Evolutionary conservation across 1,140 invertebrate species (phyloP).

Genomic region (Drosophila pallidifrons): DNA sequence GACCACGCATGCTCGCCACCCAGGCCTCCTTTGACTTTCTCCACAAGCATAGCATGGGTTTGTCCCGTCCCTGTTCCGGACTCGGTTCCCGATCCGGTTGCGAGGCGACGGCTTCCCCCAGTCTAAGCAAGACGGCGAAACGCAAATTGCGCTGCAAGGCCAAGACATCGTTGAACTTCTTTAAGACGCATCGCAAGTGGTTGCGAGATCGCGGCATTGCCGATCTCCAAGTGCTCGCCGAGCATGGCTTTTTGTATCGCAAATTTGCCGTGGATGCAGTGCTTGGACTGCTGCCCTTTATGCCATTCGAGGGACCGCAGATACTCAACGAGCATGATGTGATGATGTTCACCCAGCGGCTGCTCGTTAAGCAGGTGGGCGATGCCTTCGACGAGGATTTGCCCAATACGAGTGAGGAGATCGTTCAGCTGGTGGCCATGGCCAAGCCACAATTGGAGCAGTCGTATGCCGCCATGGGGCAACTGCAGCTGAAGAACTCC

Average conservation of each 20-base stretch:
- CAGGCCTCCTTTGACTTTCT: constrained; percentile 94
- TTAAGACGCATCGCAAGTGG: constrained; percentile 52
- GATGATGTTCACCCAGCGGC: not conserved
- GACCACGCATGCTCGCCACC: constrained; percentile 93
- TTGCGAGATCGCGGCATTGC: constrained; percentile 46
- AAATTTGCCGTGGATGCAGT: constrained; percentile 24
- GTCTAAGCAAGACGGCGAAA: constrained; percentile 44
- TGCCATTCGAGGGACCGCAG: constrained; percentile 47
- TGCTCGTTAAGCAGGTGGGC: constrained; percentile 29
- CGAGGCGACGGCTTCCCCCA: not conserved
- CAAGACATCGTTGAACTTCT: constrained; percentile 90
- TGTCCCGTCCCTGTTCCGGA: too few relatives aligned
- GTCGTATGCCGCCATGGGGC: not conserved
- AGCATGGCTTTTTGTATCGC: constrained; percentile 5
- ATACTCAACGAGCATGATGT: constrained; percentile 26
- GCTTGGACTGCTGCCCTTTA: constrained; percentile 31
- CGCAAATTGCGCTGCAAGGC: constrained; percentile 78
- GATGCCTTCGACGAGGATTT: not conserved
- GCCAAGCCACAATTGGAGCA: not conserved
- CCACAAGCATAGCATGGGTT: constrained; percentile 83
- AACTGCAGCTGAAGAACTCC: not conserved
- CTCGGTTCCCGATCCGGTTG: constrained; percentile 61
- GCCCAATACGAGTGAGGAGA: not conserved
- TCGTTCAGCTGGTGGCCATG: not conserved
- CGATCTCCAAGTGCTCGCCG: constrained; percentile 51